Evolutionary conservation across 2,113 vertebrate genomes (phyloP).

Genomic region (Cathartes aura): DNA sequence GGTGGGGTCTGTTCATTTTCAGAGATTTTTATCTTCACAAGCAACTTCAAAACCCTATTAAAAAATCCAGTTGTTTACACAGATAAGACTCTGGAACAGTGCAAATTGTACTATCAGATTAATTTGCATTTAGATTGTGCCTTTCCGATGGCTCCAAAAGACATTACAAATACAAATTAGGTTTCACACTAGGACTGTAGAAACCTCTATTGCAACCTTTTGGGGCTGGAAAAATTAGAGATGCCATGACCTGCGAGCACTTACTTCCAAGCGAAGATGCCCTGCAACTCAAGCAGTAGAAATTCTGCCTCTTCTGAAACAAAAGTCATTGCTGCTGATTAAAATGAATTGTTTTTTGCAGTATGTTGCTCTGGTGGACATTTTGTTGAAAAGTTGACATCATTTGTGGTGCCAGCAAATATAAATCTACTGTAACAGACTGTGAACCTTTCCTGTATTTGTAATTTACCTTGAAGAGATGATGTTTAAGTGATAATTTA

Average conservation of each 20-base stretch:
- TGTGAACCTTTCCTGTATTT: not conserved
- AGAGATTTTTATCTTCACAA: conserved; percentile 18
- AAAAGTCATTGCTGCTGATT: not conserved
- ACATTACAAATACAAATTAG: not conserved
- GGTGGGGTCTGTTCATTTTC: conserved; percentile 5
- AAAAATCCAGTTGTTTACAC: not conserved
- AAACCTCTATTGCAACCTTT: not conserved
- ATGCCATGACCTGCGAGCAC: not conserved
- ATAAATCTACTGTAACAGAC: not conserved
- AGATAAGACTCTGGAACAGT: not conserved
- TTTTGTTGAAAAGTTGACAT: not conserved
- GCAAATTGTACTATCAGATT: not conserved
- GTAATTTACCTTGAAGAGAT: not conserved
- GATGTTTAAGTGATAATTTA: not conserved
- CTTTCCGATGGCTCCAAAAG: not conserved
- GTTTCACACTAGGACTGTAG: not conserved
- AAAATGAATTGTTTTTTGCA: not conserved
- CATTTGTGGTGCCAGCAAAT: not conserved
- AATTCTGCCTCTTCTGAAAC: not conserved
- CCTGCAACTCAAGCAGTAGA: not conserved
- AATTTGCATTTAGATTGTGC: conserved; percentile 17
- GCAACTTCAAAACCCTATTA: not conserved
- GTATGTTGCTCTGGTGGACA: not conserved
- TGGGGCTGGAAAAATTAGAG: not conserved
- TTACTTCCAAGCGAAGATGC: not conserved